Evolutionary conservation across 1,140 invertebrate species (phyloP), one percentile per base, ranked within the genome.

Genomic region (Leptoteleia sp.): DNA sequence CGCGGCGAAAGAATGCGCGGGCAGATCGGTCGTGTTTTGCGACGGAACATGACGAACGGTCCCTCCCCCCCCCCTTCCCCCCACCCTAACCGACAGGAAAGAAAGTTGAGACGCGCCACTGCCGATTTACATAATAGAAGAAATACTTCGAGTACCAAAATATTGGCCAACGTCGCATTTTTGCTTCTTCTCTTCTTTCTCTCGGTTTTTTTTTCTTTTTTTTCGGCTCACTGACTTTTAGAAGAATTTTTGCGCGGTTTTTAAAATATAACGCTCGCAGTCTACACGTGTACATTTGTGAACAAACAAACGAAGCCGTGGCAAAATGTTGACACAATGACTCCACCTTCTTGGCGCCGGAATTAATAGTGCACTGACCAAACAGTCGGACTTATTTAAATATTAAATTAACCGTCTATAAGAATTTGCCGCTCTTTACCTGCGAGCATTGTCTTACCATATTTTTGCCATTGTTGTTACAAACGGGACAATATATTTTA

Each of bases 271-370:
- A 12, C 31, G 12, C 1, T 1, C 12, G n/a, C 22, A 19, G 13
- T 19, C 31, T 55, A 37, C 37, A 22, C 38, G 54, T 33, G 27
- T 19, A 65, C 55, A 61, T 67, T 61, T 67, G 52, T 52, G 71
- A 76, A 47, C 54, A 67, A 76, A 61, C 62, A 45, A 67, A 25
- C 50, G 57, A 55, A 27, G 42, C 47, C n/a, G 11, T 29, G 50
- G 37, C 71, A 75, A 59, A 61, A 59, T 67, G 71, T 61, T 76
- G 71, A 76, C 71, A 67, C 38, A 67, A 45, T 76, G 71, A 67
- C 71, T 43, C 61, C 61, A 61, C 67, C 22, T 42, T 59, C 52
- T 61, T 54, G 61, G 61, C 62, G 71, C 45, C 54, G 31, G 25
- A 50, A 54, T n/a, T 61, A 67, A 67, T 76, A 47, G 62, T 61